phyloP scores from a whole-genome alignment of 2,113 vertebrate species.

The Ammodytes marinus region DNA sequence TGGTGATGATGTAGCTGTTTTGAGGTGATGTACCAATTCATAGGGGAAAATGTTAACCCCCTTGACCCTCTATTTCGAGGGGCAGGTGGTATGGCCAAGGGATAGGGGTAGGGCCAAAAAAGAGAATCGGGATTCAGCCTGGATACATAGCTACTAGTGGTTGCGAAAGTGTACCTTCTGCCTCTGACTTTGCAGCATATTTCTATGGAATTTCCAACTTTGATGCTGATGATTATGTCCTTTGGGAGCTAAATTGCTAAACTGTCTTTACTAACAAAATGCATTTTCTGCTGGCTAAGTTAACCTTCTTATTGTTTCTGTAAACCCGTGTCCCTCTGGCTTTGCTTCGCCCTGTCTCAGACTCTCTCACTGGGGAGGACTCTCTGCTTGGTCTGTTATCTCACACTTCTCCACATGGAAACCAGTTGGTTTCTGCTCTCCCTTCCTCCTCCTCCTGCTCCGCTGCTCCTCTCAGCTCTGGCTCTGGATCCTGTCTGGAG shows the following conservation, averaged over 20 bases:
- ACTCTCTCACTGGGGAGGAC: conserved; percentile 92
- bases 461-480: conserved; percentile 65
- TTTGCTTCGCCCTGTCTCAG: conserved; percentile 82
- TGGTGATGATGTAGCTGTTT: no score
- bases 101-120: no score
- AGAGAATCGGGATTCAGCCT: not conserved
- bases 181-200: not conserved
- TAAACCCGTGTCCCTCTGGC: conserved; percentile 44
- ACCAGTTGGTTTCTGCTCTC: conserved; percentile 76
- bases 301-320: conserved; percentile 36
- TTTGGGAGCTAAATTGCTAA: not conserved
- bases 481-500: conserved; percentile 86
- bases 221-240: not conserved
- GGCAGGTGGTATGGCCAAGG: no score
- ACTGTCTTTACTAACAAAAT: conserved; percentile 37
- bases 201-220: not conserved
- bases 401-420: conserved; percentile 83
- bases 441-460: conserved; percentile 71
- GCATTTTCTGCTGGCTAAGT: conserved; percentile 25
- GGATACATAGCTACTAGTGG: not conserved
- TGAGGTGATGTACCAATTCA: no score
- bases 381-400: conserved; percentile 94
- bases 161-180: not conserved
- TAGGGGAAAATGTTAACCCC: no score
- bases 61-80: no score